phyloP scores from a whole-genome alignment of 2,888 invertebrate genomes.

The Dorcus hopei region DNA sequence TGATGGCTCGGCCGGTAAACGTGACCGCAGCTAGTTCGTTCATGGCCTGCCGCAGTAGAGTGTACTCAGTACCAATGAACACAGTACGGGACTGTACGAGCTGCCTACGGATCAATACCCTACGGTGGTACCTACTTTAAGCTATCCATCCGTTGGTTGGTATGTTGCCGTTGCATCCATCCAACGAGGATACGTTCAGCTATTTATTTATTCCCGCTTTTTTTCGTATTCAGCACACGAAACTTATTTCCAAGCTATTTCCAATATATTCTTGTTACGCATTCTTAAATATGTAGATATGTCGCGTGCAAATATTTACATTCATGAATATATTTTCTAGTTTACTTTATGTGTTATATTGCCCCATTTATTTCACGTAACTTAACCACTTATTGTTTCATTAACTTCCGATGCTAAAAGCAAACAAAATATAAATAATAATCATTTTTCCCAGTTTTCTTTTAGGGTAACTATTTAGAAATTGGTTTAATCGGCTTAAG shows the following conservation, averaged over 20 bases:
- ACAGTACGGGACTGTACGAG: constrained; percentile 8
- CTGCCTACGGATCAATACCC: constrained; percentile 17
- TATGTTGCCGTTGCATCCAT: background rate
- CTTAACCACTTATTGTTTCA: too few relatives aligned
- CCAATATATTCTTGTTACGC: background rate
- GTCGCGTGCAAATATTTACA: too few relatives aligned
- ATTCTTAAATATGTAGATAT: background rate
- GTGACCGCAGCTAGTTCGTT: constrained; percentile 8
- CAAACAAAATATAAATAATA: too few relatives aligned
- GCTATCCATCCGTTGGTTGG: constrained; percentile 5
- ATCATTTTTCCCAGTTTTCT: too few relatives aligned
- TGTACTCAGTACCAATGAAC: constrained; percentile 5
- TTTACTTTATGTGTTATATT: too few relatives aligned
- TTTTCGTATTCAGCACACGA: background rate
- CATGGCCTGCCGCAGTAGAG: constrained; percentile 5
- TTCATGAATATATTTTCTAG: too few relatives aligned
- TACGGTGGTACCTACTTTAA: constrained; percentile 11
- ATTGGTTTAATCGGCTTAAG: too few relatives aligned
- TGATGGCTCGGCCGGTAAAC: constrained; percentile 4
- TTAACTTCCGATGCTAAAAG: too few relatives aligned
- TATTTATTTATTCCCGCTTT: constrained; percentile 7
- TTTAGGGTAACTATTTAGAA: too few relatives aligned
- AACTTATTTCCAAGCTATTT: constrained; percentile 1
- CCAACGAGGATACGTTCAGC: constrained; percentile 4
- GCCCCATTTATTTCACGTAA: too few relatives aligned